Evolutionary conservation across 1,140 invertebrate genomes (phyloP).

Genomic region (Caenorhabditis brenneri): DNA sequence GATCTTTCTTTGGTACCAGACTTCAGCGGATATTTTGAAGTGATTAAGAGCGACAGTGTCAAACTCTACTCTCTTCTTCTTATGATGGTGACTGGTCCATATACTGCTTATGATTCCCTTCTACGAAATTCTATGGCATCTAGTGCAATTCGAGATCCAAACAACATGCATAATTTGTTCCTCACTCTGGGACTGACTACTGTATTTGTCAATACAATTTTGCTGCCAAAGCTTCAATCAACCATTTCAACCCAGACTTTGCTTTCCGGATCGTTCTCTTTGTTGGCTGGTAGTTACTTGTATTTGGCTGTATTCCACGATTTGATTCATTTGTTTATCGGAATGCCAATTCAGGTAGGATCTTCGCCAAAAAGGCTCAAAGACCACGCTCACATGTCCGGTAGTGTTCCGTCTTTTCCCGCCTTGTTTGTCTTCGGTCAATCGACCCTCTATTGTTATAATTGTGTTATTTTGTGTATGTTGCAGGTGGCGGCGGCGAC

Average conservation of each 20-base stretch:
- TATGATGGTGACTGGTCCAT: conserved; percentile 56
- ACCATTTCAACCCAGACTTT: conserved; percentile 50
- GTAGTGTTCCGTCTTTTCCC: background rate
- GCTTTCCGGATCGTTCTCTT: conserved; percentile 50
- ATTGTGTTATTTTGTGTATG: background rate
- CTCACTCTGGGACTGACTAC: conserved; percentile 56
- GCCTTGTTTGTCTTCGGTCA: background rate
- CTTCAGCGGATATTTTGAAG: conserved; percentile 44
- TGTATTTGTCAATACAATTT: conserved; percentile 56
- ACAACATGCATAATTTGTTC: conserved; percentile 57
- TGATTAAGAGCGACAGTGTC: conserved; percentile 31
- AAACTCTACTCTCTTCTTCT: conserved; percentile 57
- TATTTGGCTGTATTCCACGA: conserved; percentile 56
- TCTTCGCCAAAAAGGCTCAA: conserved; percentile 17
- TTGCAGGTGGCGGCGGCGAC: conserved; percentile 39
- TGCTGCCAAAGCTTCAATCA: conserved; percentile 57
- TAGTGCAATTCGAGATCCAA: conserved; percentile 55
- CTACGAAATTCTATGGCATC: conserved; percentile 56
- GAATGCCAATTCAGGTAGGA: conserved; percentile 60
- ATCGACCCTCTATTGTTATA: background rate
- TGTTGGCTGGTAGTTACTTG: conserved; percentile 53
- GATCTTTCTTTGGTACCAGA: conserved; percentile 17
- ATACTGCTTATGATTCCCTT: conserved; percentile 59
- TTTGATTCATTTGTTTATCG: conserved; percentile 55
- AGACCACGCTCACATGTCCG: background rate